Percentiles rank a stretch among this genome's conserved stretches.
Conservation (phyloP, 2,797 vertebrate genomes). For the Lindbergichthys nudifrons region DNA sequence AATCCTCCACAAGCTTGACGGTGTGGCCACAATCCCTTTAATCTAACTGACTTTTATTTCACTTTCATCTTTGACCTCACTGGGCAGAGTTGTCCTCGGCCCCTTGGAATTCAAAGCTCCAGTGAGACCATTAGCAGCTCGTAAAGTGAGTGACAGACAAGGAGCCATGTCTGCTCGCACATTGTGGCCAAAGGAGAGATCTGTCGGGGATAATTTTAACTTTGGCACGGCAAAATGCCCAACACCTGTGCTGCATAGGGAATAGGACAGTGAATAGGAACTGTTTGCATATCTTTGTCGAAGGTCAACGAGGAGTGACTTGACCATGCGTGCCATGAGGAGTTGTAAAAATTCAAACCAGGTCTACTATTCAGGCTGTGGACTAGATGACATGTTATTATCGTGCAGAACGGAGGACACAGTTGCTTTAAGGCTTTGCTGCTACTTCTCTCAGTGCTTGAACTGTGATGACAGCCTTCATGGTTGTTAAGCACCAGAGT, state of each 20-base stretch:
- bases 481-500: background rate
- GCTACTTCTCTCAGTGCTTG: background rate
- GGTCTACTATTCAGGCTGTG: constrained; percentile 17
- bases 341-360: constrained; percentile 32
- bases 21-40: constrained; percentile 30
- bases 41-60: constrained; percentile 31
- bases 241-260: constrained; percentile 54
- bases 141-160: constrained; percentile 40
- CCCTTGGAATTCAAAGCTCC: constrained; percentile 44
- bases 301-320: constrained; percentile 56
- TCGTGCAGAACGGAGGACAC: background rate
- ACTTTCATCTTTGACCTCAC: constrained; percentile 46
- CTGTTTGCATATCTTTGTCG: constrained; percentile 30
- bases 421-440: constrained; percentile 1
- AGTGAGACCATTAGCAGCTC: constrained; percentile 51
- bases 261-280: constrained; percentile 38
- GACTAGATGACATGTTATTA: constrained; percentile 14
- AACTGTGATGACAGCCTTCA: background rate
- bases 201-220: constrained; percentile 66
- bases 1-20: constrained; percentile 15
- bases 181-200: constrained; percentile 44
- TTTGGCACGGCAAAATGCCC: constrained; percentile 11
- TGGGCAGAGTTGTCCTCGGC: constrained; percentile 18
- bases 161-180: constrained; percentile 26
- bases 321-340: constrained; percentile 3